Base-by-base conservation (phyloP, 2,113 vertebrate genomes). In the Euleptes europaea region DNA sequence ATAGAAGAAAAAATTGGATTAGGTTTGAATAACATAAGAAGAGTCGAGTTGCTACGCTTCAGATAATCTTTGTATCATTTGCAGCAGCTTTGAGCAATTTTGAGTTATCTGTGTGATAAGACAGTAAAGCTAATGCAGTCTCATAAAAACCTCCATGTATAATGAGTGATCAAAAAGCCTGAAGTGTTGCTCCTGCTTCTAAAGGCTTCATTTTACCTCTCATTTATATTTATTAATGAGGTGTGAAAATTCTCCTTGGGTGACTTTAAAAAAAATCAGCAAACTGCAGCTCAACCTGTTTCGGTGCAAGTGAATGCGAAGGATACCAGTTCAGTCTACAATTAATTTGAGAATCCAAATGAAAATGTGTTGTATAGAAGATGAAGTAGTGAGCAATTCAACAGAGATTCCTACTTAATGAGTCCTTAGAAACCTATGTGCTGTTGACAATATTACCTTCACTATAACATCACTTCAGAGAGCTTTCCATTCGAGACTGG, bases 211-310 rank as follows among this genome's bases (percentile, higher is more conserved):
- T 91, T 93, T 90, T 84, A 80, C 60, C 60, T 93, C 65, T 90
- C 82, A 92, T 92, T 93, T 94, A 82, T 85, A 66, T 89, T 47
- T 80, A 85, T 84, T 84, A 94, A 86, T 86, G 86, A 95, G 80
- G 65, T 90, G 71, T 94, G 89, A 92, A 94, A 93, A 93, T 79
- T 91, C 60, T 85, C 89, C 87, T 88, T 84, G 44, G 83, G 78
- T 89, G 80, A 87, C 75, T 78, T 40, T 69, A 33, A 65, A 82
- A 93, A 89, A 77, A 86, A 72, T 66, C 79, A 47, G 63, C 88
- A 92, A 92, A 92, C 33, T 83, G 44, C 73, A 84, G 35, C 49
- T 35, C 28, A 65, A 26, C 4, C 65, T 14, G 28, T 42, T 91
- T 91, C 78, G 88, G 82, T 84, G 84, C 3, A 35, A 83, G 87